A percentile compares a stretch with the other conserved stretches of the same genome.
These are phyloP conservation scores for Homarus americanus DNA, from an alignment of 1,140 invertebrate species.

Conservation along the genomic window DNA sequence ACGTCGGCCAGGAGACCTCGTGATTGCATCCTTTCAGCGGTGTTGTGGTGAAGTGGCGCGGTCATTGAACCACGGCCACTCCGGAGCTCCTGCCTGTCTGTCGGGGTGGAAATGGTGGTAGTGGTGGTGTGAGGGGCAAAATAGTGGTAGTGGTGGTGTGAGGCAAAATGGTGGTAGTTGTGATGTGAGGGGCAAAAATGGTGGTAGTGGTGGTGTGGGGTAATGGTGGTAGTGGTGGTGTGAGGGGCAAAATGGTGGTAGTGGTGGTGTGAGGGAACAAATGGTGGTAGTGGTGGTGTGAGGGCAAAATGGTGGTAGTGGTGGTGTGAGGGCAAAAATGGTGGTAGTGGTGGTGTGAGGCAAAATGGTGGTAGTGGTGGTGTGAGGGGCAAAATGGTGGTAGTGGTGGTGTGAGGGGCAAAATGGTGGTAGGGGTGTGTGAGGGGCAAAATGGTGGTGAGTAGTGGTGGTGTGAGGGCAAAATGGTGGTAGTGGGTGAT, in stretches of 20 bases:
- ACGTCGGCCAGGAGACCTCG: slow-evolving; percentile 26
- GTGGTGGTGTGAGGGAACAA: not conserved
- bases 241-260: not conserved
- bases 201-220: not conserved
- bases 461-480: too few relatives aligned
- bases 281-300: not conserved
- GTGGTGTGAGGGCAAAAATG: too few relatives aligned
- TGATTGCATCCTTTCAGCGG: slow-evolving; percentile 43
- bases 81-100: not conserved
- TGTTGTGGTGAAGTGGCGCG: slow-evolving; percentile 21
- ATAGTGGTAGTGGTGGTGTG: not conserved
- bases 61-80: slow-evolving; percentile 7
- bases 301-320: too few relatives aligned
- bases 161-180: not conserved
- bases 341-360: too few relatives aligned
- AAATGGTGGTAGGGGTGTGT: too few relatives aligned
- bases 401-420: too few relatives aligned
- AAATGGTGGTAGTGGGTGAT: too few relatives aligned
- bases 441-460: too few relatives aligned
- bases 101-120: not conserved
- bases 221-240: not conserved
- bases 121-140: not conserved
- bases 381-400: too few relatives aligned
- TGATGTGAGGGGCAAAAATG: not conserved
- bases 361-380: too few relatives aligned